Evolutionary conservation across 2,888 invertebrate genomes (phyloP).

Genomic region (Hanleya hanleyi): DNA sequence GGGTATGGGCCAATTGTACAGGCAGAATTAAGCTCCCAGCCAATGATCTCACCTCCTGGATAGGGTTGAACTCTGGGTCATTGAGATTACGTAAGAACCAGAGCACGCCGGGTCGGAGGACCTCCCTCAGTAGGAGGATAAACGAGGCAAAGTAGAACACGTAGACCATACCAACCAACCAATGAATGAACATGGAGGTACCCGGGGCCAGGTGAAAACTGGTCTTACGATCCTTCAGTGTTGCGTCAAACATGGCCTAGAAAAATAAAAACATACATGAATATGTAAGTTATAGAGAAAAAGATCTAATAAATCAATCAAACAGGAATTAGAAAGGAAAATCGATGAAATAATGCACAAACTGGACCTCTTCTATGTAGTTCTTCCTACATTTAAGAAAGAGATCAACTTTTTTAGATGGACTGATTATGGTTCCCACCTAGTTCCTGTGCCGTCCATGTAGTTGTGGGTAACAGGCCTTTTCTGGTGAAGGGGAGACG

Average conservation of each 20-base stretch:
- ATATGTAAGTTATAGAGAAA: too few relatives aligned
- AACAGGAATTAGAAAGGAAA: too few relatives aligned
- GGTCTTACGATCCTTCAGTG: conserved; percentile 80
- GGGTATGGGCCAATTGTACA: not conserved
- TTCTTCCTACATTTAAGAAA: too few relatives aligned
- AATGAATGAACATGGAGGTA: conserved; percentile 98
- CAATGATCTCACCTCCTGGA: conserved; percentile 81
- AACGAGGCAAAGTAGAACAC: conserved; percentile 98
- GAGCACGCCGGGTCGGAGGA: conserved; percentile 95
- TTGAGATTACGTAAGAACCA: conserved; percentile 99
- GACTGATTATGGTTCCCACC: too few relatives aligned
- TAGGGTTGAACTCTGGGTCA: conserved; percentile 99
- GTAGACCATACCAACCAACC: conserved; percentile 99
- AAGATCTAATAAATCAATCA: too few relatives aligned
- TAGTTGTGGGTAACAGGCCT: too few relatives aligned
- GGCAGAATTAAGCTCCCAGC: not conserved
- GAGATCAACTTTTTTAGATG: too few relatives aligned
- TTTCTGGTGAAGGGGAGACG: too few relatives aligned
- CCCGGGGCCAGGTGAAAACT: conserved; percentile 94
- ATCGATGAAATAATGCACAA: too few relatives aligned
- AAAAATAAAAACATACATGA: conserved; percentile 22
- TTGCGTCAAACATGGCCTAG: conserved; percentile 73
- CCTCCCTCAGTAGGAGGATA: conserved; percentile 92
- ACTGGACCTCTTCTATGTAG: too few relatives aligned
- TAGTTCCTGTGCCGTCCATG: too few relatives aligned